phyloP scores from a whole-genome alignment of 2,888 invertebrate species.

The Omphaloscelis lunosa region DNA sequence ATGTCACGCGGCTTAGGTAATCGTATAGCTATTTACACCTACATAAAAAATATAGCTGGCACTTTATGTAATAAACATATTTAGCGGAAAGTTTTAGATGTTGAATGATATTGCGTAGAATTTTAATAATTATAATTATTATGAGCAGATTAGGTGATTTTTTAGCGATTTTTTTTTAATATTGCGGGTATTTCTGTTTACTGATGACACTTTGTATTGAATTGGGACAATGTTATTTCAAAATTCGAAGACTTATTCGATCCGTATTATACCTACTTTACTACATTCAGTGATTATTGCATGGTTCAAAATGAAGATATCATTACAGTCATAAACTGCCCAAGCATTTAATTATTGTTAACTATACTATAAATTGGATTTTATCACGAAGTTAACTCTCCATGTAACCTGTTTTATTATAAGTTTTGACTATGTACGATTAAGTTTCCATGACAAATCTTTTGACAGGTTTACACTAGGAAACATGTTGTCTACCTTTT shows the following conservation, averaged over 20 bases:
- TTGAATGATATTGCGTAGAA: slow-evolving; percentile 74
- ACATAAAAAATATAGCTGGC: slow-evolving; percentile 84
- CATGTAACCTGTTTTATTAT: slow-evolving; percentile 54
- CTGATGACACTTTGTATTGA: slow-evolving; percentile 5
- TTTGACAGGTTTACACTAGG: not conserved
- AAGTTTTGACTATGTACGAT: slow-evolving; percentile 38
- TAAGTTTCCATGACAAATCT: slow-evolving; percentile 61
- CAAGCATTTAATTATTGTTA: slow-evolving; percentile 43
- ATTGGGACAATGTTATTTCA: slow-evolving; percentile 54
- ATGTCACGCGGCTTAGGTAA: slow-evolving; percentile 76
- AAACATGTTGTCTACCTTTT: not conserved
- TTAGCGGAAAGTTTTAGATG: slow-evolving; percentile 80
- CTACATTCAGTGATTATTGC: slow-evolving; percentile 34
- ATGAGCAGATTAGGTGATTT: slow-evolving; percentile 36
- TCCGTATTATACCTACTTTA: not conserved
- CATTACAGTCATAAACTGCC: slow-evolving; percentile 30
- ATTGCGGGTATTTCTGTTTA: slow-evolving; percentile 17
- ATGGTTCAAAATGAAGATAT: not conserved
- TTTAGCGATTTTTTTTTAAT: slow-evolving; percentile 30
- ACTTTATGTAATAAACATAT: slow-evolving; percentile 80
- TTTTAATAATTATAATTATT: slow-evolving; percentile 57
- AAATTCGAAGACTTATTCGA: slow-evolving; percentile 24
- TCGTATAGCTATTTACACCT: slow-evolving; percentile 82
- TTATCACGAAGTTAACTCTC: slow-evolving; percentile 66
- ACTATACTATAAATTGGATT: slow-evolving; percentile 45